Evolutionary conservation across 2,113 vertebrate species (phyloP).

Genomic region (Athene noctua): DNA sequence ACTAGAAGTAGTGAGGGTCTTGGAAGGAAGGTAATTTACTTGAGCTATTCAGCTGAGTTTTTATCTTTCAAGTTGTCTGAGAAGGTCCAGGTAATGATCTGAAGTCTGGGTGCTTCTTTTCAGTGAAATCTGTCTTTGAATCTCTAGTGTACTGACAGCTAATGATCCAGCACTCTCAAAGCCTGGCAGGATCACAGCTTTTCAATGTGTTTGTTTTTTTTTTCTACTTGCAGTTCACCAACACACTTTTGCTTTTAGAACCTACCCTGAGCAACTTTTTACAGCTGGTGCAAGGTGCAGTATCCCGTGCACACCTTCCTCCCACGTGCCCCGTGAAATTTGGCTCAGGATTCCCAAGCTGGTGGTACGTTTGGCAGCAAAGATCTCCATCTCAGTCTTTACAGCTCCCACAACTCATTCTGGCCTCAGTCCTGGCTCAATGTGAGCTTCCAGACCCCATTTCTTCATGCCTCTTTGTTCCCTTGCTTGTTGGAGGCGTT

Average conservation of each 20-base stretch:
- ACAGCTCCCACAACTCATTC: background rate
- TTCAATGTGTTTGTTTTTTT: rapidly evolving
- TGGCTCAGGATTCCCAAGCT: background rate
- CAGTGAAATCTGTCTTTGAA: background rate
- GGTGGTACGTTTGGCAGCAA: no score
- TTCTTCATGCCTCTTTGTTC: background rate
- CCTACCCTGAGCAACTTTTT: background rate
- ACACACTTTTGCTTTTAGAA: background rate
- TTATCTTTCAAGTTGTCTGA: background rate
- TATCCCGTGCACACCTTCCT: rapidly evolving
- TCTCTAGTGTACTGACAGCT: background rate
- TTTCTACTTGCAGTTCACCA: background rate
- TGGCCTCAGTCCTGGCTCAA: background rate
- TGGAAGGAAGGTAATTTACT: background rate
- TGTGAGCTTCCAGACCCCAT: background rate
- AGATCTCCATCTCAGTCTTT: background rate
- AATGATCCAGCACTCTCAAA: background rate
- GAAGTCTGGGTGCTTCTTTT: background rate
- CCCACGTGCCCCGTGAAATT: rapidly evolving
- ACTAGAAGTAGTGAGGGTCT: background rate
- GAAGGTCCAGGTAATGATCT: background rate
- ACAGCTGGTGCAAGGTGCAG: background rate
- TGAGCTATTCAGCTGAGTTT: background rate
- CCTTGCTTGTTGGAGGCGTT: rapidly evolving
- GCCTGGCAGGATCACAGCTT: background rate